A percentile compares a stretch with the other conserved stretches of the same genome.
Evolutionary conservation across 2,113 vertebrate species (phyloP).

Genomic region (Echinops telfairi): DNA sequence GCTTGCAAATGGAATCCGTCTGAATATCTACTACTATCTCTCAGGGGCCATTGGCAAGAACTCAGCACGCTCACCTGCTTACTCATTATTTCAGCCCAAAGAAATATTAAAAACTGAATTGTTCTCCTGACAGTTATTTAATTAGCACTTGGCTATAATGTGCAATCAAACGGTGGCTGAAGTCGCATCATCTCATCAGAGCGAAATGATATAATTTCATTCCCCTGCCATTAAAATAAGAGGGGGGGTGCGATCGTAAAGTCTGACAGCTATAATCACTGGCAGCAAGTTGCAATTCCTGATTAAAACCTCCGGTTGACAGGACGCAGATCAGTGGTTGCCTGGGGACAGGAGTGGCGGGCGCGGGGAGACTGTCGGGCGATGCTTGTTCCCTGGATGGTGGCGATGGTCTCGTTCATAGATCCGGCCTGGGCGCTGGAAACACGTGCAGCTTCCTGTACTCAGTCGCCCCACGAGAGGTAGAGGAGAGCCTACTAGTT

Average conservation of each 20-base stretch:
- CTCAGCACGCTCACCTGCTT: not conserved
- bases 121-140: not conserved
- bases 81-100: not conserved
- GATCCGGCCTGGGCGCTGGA: accelerated
- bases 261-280: not conserved
- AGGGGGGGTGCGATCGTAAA: too few species aligned
- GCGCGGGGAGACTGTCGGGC: accelerated
- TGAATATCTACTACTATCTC: not conserved
- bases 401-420: not conserved
- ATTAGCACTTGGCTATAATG: not conserved
- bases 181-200: not conserved
- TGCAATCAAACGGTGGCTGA: not conserved
- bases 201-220: not conserved
- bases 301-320: not conserved
- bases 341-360: too few species aligned
- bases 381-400: accelerated
- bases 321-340: not conserved
- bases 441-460: not conserved
- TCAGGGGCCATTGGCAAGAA: not conserved
- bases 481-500: not conserved
- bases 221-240: not conserved
- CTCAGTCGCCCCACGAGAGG: not conserved
- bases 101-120: not conserved
- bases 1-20: not conserved
- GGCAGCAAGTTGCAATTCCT: not conserved